Evolutionary conservation across 1,140 invertebrate genomes (phyloP), one percentile per base, ranked within the genome.

Genomic region (Drosophila murphyi): DNA sequence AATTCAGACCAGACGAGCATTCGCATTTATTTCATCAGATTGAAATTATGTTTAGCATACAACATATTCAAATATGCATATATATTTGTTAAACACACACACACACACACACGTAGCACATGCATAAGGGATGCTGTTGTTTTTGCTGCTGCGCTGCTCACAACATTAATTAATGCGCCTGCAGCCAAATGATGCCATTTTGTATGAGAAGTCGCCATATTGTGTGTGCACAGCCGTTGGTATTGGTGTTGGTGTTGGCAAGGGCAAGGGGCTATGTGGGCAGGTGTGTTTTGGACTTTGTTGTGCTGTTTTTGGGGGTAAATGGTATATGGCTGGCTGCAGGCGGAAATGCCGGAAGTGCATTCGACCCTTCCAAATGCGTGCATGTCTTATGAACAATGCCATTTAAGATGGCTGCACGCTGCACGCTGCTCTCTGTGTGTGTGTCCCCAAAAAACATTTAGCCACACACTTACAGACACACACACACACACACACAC

Each of bases 311-410:
- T 41, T 8, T 35, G 34, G 65, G 55, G 39, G 39, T 3, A n/a
- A 3, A 3, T 41, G 39, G 39, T 43, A n/a, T n/a, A n/a, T 43
- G 39, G 12, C 29, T 51, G 65, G 75, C 80, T 78, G 82, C 75
- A 79, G 82, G 82, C 83, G 75, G 20, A 20, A 20, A 20, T 82
- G 71, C 77, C 77, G 61, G 83, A 64, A 77, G 79, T 87, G 83
- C 82, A 78, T 79, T 88, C 72, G 80, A 69, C 69, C 83, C 72
- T 87, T 75, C 83, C 69, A 77, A 82, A 82, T 87, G 83, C 83
- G 83, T 82, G 72, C 80, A 88, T 87, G 83, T 87, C 83, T 87
- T 87, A 88, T 83, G 83, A 88, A 87, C 83, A 87, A 87, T 87
- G 83, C 48, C 63, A 87, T 88, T 83, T 77, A 88, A 89, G 83